phyloP scores from a whole-genome alignment of 2,113 vertebrate genomes.

The Carassius gibelio region DNA sequence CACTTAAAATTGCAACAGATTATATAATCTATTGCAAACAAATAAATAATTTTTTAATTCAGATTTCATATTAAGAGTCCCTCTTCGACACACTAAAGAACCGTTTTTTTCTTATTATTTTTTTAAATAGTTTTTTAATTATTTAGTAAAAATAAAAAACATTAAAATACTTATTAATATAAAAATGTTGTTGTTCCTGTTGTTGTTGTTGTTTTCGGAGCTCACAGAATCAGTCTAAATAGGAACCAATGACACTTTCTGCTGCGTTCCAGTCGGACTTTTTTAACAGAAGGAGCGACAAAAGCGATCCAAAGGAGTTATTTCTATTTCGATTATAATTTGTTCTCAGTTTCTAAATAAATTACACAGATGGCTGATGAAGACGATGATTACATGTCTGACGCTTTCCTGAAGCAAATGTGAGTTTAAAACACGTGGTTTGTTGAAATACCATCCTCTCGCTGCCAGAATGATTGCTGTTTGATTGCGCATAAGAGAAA shows the following conservation, averaged over 20 bases:
- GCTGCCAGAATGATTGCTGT: neutral
- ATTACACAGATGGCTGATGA: constrained; percentile 77
- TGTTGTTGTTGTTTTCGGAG: no score
- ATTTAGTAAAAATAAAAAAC: no score
- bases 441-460: neutral
- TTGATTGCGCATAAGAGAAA: neutral
- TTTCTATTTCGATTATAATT: neutral
- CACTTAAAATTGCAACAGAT: no score
- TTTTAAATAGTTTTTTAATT: no score
- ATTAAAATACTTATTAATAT: no score
- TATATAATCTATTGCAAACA: no score
- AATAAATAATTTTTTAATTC: no score
- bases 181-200: no score
- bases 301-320: neutral
- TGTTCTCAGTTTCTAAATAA: neutral
- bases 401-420: constrained; percentile 84
- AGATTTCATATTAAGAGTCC: no score
- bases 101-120: no score
- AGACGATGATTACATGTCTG: constrained; percentile 96
- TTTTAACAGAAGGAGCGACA: neutral
- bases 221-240: neutral
- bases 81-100: no score
- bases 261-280: constrained; percentile 14
- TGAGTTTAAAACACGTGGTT: constrained; percentile 63
- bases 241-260: neutral